Percentiles rank a stretch among this genome's conserved stretches.
Conservation (phyloP, 2,797 vertebrate genomes). For the Phoeniculus purpureus region DNA sequence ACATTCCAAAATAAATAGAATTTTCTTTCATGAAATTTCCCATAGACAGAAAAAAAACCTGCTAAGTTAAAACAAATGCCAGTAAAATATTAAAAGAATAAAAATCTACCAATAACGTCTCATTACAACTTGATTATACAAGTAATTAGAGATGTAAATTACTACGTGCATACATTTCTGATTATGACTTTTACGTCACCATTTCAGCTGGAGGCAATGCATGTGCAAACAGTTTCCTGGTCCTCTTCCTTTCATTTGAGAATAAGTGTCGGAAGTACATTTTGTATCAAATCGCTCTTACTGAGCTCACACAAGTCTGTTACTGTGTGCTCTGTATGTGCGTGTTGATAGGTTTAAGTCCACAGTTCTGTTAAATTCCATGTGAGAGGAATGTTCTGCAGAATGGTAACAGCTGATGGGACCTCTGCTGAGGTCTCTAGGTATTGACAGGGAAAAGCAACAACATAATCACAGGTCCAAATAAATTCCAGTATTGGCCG, state of each 20-base stretch:
- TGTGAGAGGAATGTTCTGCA: not conserved
- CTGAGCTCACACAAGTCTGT: not conserved
- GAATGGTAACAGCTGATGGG: not conserved
- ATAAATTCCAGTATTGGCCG: not conserved
- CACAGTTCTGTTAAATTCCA: not conserved
- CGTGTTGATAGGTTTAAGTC: not conserved
- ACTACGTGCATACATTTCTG: not conserved
- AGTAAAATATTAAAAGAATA: not conserved
- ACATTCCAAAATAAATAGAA: not conserved
- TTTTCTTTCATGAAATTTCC: not conserved
- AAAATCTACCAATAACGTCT: not conserved
- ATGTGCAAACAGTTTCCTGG: not conserved
- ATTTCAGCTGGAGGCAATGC: not conserved
- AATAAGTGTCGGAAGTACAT: not conserved
- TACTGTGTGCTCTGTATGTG: not conserved
- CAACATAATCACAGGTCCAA: not conserved
- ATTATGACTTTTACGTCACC: not conserved
- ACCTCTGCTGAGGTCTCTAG: not conserved
- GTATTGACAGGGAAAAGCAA: not conserved
- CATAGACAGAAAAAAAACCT: not conserved
- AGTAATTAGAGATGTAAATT: not conserved
- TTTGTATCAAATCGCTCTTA: not conserved
- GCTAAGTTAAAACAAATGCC: not conserved
- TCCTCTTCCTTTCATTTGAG: not conserved
- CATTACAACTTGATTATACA: not conserved